These are phyloP conservation scores for Saccopteryx bilineata DNA, from an alignment of 2,113 vertebrate genomes.

Conservation along the genomic window DNA sequence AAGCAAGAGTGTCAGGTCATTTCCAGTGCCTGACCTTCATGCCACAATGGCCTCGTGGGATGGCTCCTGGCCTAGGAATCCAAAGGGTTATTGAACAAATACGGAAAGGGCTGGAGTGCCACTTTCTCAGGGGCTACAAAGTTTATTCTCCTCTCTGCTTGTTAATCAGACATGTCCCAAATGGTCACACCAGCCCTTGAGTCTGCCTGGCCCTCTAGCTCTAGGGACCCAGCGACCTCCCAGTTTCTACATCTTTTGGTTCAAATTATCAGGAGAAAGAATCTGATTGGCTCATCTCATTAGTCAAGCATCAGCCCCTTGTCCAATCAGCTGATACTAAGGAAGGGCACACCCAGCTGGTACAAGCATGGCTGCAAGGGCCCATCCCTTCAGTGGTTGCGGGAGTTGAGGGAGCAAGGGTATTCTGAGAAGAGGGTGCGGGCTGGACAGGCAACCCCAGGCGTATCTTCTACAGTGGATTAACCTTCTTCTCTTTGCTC, in stretches of 20 bases:
- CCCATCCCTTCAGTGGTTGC: neutral
- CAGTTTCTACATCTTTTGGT: neutral
- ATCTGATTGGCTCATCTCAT: neutral
- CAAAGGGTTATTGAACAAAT: neutral
- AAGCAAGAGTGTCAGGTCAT: neutral
- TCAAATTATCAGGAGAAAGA: neutral
- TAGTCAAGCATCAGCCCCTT: neutral
- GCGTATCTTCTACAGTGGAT: rapidly evolving
- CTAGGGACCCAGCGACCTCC: neutral
- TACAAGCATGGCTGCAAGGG: no score
- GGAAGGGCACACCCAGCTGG: neutral
- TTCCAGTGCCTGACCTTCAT: neutral
- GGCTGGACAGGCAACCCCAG: neutral
- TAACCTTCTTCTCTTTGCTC: neutral
- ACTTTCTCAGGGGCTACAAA: neutral
- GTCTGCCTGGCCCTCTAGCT: neutral
- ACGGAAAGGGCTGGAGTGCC: neutral
- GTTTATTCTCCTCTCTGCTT: neutral
- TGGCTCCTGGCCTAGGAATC: neutral
- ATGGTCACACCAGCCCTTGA: neutral
- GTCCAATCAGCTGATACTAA: neutral
- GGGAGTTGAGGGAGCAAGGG: rapidly evolving
- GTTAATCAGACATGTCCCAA: neutral
- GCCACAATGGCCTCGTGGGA: neutral
- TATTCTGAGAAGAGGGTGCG: neutral